A percentile compares a stretch with the other conserved stretches of the same genome.
Conservation (phyloP, 2,797 vertebrate species). For the Clamator glandarius region DNA sequence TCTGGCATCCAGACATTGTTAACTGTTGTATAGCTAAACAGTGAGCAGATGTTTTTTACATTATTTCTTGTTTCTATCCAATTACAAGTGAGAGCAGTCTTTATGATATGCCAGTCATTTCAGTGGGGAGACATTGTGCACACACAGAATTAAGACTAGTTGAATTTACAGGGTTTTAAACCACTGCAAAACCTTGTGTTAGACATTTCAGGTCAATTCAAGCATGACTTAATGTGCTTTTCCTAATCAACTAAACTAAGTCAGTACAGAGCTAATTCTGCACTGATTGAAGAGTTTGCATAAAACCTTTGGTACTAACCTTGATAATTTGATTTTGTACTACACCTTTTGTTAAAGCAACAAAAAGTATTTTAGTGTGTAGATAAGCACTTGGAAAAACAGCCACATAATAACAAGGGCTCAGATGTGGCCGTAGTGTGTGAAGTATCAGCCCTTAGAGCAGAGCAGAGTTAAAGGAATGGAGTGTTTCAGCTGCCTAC, state of each 20-base stretch:
- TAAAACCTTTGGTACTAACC: not conserved
- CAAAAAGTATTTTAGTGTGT: not conserved
- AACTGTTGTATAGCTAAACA: slow-evolving; percentile 51
- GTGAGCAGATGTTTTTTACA: slow-evolving; percentile 27
- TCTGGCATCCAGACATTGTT: slow-evolving; percentile 37
- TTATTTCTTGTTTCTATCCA: slow-evolving; percentile 44
- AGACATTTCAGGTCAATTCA: slow-evolving; percentile 7
- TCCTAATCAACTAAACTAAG: slow-evolving; percentile 5
- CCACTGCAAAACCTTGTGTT: not conserved
- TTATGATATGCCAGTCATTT: not conserved
- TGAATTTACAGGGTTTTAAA: not conserved
- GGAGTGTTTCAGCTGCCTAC: not conserved
- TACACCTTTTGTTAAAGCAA: slow-evolving; percentile 30
- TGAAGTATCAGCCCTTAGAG: not conserved
- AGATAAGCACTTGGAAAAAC: not conserved
- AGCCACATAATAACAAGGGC: not conserved
- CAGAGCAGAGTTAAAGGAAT: not conserved
- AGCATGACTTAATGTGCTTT: not conserved
- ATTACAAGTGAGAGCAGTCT: not conserved
- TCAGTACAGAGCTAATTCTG: slow-evolving; percentile 15
- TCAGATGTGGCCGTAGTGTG: not conserved
- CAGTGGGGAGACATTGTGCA: not conserved
- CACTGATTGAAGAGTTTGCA: slow-evolving; percentile 18
- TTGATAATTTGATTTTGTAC: not conserved
- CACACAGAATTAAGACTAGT: not conserved